These are phyloP conservation scores for Rhinatrema bivittatum DNA, from an alignment of 2,797 vertebrate genomes.

Conservation along the genomic window DNA sequence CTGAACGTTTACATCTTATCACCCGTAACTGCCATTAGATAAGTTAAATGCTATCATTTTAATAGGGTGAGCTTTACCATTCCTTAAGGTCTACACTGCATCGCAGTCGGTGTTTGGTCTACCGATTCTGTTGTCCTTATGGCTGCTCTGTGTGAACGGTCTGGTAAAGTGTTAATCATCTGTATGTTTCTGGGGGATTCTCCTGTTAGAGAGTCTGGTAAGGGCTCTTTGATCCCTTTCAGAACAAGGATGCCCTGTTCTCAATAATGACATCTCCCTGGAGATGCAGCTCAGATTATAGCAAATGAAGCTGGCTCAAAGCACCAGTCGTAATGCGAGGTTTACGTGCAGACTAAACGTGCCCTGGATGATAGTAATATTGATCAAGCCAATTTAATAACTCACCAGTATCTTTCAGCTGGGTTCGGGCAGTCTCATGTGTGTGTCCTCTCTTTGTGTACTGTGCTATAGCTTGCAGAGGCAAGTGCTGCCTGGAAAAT, in stretches of 20 bases:
- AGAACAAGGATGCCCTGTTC: constrained; percentile 38
- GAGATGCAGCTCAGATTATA: constrained; percentile 31
- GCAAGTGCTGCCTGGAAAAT: constrained; percentile 21
- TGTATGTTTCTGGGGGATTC: too few relatives aligned
- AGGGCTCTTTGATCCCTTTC: constrained; percentile 36
- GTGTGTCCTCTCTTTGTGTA: constrained; percentile 4
- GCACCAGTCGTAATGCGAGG: constrained; percentile 39
- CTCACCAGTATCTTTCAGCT: constrained; percentile 30
- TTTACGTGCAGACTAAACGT: constrained; percentile 35
- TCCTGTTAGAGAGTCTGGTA: constrained; percentile 32
- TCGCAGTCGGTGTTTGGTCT: too few relatives aligned
- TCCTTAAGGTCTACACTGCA: too few relatives aligned
- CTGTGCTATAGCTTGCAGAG: constrained; percentile 30
- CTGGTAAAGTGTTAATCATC: too few relatives aligned
- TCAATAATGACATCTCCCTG: constrained; percentile 37
- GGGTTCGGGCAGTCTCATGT: constrained; percentile 24
- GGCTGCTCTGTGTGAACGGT: too few relatives aligned
- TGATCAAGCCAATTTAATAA: constrained; percentile 38
- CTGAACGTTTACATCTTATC: too few relatives aligned
- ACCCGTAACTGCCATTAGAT: constrained; percentile 52
- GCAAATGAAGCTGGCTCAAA: constrained; percentile 33
- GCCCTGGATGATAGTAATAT: constrained; percentile 32
- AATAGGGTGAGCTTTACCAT: constrained; percentile 4
- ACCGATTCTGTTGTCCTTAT: too few relatives aligned
- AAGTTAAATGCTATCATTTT: constrained; percentile 23